Conservation (phyloP, 1,140 invertebrate genomes). For the Leucophenga varia region DNA sequence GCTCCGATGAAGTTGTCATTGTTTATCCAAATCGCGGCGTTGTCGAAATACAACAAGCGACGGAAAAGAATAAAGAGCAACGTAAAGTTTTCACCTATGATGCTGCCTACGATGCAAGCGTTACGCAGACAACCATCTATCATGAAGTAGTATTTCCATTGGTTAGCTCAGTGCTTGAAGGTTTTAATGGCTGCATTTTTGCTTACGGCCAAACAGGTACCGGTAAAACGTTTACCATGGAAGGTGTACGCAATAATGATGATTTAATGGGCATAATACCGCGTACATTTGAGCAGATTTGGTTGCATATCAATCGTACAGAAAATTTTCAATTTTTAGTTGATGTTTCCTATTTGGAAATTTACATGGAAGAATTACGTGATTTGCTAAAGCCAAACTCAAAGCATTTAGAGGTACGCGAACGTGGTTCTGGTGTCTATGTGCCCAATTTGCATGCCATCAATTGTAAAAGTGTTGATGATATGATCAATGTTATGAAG, state of each 20-base stretch:
- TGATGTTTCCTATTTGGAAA: conserved; percentile 89
- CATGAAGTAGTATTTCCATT: conserved; percentile 88
- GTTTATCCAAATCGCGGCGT: conserved; percentile 66
- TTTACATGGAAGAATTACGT: conserved; percentile 91
- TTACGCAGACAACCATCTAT: conserved; percentile 90
- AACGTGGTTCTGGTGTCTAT: conserved; percentile 80
- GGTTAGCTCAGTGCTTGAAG: conserved; percentile 93
- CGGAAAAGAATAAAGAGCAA: conserved; percentile 57
- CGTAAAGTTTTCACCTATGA: conserved; percentile 88
- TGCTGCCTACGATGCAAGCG: conserved; percentile 84
- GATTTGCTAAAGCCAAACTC: conserved; percentile 88
- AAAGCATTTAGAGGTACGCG: conserved; percentile 71
- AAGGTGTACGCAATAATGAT: conserved; percentile 67
- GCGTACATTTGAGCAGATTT: conserved; percentile 94
- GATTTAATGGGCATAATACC: conserved; percentile 86
- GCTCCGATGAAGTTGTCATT: conserved; percentile 70
- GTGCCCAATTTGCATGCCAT: conserved; percentile 89
- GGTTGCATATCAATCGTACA: conserved; percentile 83
- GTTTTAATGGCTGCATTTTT: conserved; percentile 96
- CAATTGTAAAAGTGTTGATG: conserved; percentile 86
- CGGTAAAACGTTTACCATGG: conserved; percentile 95
- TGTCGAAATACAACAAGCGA: conserved; percentile 67
- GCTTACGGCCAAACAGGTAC: conserved; percentile 96
- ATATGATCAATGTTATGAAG: conserved; percentile 88
- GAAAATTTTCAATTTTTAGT: conserved; percentile 90